Evolutionary conservation across 2,888 invertebrate genomes (phyloP), one percentile per base, ranked within the genome.

Genomic region (Agriotes lineatus): DNA sequence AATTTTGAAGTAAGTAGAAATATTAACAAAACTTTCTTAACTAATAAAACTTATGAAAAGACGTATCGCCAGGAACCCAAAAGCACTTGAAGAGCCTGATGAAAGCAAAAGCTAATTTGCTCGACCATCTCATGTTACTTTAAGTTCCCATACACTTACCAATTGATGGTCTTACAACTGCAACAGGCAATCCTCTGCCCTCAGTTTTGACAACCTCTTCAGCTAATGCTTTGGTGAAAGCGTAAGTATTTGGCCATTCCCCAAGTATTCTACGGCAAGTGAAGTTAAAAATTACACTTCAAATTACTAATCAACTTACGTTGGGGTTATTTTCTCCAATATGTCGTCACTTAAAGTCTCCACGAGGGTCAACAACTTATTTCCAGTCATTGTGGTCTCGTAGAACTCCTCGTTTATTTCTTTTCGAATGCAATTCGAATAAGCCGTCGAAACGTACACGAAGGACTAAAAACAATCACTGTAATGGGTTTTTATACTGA

Each of bases 191-290:
- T 9, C 83, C 84, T 0, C 80, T 74, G 0, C 86, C 82, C 74
- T 89, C 86, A 59, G 84, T 85, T 16, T 85, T 80, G 1, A 93
- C 83, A 3, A 87, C 75, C 57, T 88, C 86, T 78, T 94, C 93
- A 0, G 90, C 91, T 22, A 92, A 78, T 1, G 91, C 90, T 82
- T 94, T 94, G 0, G 92, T 90, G 79, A 88, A 91, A 0, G 90
- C 87, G 82, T 93, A 93, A 0, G 91, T 92, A 80, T 93, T 93
- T 0, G 93, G 93, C 81, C 89, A 89, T 14, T 82, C 79, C 0
- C 81, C 84, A 1, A 86, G 72, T 6, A 88, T 68, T 14, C 88
- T 88, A 25, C 25, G 3, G 25, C 25, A 25, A 25, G 25, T 25
- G 7, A 25, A 33, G 4, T 25, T 25, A 25, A 25, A 7, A 25